phyloP scores from a whole-genome alignment of 2,113 vertebrate species.

The Chlorodrepanis virens region DNA sequence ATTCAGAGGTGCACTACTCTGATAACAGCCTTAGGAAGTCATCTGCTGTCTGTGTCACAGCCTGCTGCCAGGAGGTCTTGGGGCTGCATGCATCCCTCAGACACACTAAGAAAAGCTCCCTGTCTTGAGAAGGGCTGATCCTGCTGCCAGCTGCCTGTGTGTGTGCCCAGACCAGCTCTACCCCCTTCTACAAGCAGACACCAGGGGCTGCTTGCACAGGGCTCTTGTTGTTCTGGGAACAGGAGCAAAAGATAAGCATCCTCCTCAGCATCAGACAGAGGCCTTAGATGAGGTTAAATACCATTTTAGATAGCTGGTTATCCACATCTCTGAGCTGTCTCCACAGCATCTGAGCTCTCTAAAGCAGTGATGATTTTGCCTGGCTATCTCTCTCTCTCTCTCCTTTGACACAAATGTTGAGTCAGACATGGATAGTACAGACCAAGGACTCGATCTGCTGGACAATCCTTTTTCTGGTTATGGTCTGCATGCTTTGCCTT shows the following conservation, averaged over 20 bases:
- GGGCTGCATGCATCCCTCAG: background rate
- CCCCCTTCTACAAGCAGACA: background rate
- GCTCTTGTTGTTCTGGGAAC: background rate
- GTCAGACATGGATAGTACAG: background rate
- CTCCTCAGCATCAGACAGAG: background rate
- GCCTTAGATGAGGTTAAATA: background rate
- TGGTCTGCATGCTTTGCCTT: background rate
- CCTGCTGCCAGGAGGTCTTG: background rate
- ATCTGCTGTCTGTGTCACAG: background rate
- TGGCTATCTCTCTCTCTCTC: background rate
- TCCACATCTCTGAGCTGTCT: background rate
- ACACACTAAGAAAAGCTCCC: background rate
- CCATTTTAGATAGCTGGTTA: background rate
- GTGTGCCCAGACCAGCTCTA: background rate
- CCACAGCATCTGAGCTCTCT: background rate
- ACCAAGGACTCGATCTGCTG: background rate
- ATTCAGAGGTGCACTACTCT: background rate
- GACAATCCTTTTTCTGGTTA: background rate
- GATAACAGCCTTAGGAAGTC: background rate
- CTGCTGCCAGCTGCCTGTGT: background rate
- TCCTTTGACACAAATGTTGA: background rate
- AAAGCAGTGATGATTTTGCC: background rate
- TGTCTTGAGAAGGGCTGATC: background rate
- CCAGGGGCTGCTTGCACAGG: background rate
- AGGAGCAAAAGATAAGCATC: background rate